phyloP scores from a whole-genome alignment of 2,113 vertebrate species.

The Scomber colias region DNA sequence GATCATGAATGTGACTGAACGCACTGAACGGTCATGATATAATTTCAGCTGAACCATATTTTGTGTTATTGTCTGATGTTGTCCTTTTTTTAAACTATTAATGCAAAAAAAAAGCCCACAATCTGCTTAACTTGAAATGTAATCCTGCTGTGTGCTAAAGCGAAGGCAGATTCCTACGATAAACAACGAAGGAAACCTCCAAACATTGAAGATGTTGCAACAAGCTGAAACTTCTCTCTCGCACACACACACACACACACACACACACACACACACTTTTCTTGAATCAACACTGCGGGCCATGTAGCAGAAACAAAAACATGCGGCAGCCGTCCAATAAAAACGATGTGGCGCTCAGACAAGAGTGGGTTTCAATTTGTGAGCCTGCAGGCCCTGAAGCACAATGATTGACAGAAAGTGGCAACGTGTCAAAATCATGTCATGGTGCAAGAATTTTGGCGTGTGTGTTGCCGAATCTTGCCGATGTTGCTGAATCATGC shows the following conservation, averaged over 20 bases:
- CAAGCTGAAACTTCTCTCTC: constrained; percentile 38
- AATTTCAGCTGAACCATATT: too few species aligned
- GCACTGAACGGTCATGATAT: too few species aligned
- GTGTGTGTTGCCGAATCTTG: too few species aligned
- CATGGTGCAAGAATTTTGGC: constrained; percentile 16
- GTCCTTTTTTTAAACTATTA: too few species aligned
- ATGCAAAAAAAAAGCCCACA: too few species aligned
- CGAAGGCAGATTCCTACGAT: constrained; percentile 5
- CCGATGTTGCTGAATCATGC: neutral
- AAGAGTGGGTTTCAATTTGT: constrained; percentile 14
- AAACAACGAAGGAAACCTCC: constrained; percentile 17
- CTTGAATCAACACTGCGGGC: constrained; percentile 33
- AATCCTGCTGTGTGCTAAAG: neutral
- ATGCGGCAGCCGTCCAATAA: constrained; percentile 34
- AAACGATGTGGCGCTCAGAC: constrained; percentile 24
- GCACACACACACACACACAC: too few species aligned
- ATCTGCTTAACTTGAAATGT: neutral
- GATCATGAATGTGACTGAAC: too few species aligned
- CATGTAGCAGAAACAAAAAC: constrained; percentile 33
- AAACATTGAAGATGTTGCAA: constrained; percentile 58
- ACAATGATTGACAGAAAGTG: constrained; percentile 15
- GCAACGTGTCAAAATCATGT: constrained; percentile 11
- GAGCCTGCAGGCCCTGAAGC: neutral
- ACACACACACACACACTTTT: neutral
- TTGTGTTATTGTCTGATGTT: too few species aligned